Evolutionary conservation across 2,113 vertebrate species (phyloP).

Genomic region (Bungarus multicinctus): DNA sequence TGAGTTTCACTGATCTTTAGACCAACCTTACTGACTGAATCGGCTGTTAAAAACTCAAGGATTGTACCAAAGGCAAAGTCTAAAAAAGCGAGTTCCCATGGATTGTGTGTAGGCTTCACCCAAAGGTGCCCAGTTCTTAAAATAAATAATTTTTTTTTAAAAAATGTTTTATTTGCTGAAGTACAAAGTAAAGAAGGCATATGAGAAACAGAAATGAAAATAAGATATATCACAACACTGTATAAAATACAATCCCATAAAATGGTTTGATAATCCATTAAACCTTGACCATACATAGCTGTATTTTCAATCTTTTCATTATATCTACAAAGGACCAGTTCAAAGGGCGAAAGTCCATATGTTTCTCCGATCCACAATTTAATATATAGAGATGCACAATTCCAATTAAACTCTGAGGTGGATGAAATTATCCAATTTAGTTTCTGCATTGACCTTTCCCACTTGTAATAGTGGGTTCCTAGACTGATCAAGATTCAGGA

Average conservation of each 20-base stretch:
- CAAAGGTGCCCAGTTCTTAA: not conserved
- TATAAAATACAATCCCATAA: not conserved
- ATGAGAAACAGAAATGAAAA: not conserved
- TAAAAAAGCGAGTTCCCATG: not conserved
- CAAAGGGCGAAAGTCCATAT: not conserved
- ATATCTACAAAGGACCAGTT: not conserved
- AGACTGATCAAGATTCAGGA: not conserved
- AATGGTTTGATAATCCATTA: not conserved
- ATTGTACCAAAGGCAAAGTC: not conserved
- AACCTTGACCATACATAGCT: not conserved
- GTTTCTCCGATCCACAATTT: not conserved
- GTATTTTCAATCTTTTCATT: not conserved
- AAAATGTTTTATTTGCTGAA: not conserved
- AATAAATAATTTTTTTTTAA: not conserved
- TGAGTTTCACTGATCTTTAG: not conserved
- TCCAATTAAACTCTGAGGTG: not conserved
- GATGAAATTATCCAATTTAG: not conserved
- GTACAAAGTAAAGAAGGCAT: not conserved
- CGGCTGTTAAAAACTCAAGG: not conserved
- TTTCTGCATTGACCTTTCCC: not conserved
- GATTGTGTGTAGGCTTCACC: not conserved
- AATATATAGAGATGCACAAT: not conserved
- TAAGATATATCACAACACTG: not conserved
- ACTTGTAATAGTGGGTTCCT: not conserved
- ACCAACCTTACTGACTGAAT: not conserved